phyloP scores from a whole-genome alignment of 1,140 invertebrate species.

The Drosophila auraria region DNA sequence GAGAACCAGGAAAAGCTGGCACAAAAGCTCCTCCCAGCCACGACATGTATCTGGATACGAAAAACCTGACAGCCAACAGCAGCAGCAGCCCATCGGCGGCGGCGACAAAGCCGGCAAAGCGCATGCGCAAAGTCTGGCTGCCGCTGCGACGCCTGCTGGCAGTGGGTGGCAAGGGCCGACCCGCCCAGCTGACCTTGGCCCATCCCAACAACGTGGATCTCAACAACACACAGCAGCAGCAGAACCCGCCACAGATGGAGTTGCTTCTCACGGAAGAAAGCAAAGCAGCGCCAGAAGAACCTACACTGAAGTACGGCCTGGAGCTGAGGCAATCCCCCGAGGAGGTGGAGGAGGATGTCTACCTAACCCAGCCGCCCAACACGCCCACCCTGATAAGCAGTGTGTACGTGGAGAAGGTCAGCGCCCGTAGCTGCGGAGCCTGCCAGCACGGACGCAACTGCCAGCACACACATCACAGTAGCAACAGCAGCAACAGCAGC shows the following conservation, averaged over 20 bases:
- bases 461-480: slow-evolving; percentile 68
- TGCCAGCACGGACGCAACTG: slow-evolving; percentile 80
- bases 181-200: slow-evolving; percentile 42
- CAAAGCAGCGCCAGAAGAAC: slow-evolving; percentile 53
- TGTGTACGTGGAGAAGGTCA: slow-evolving; percentile 71
- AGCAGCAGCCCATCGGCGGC: slow-evolving; percentile 22
- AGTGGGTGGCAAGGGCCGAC: slow-evolving; percentile 65
- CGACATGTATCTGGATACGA: slow-evolving; percentile 82
- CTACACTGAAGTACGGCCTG: slow-evolving; percentile 46
- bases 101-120: slow-evolving; percentile 20
- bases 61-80: slow-evolving; percentile 64
- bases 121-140: slow-evolving; percentile 77
- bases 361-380: slow-evolving; percentile 66
- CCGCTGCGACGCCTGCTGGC: slow-evolving; percentile 69
- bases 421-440: slow-evolving; percentile 58
- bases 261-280: slow-evolving; percentile 32
- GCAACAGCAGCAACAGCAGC: slow-evolving; percentile 22
- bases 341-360: slow-evolving; percentile 42
- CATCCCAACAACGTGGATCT: slow-evolving; percentile 84
- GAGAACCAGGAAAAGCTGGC: slow-evolving; percentile 41
- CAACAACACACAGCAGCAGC: slow-evolving; percentile 68
- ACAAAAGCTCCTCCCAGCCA: slow-evolving; percentile 6
- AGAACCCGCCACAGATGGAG: slow-evolving; percentile 5
- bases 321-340: slow-evolving; percentile 31
- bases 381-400: slow-evolving; percentile 75